Percentiles rank a stretch among this genome's conserved stretches.
phyloP scores from a whole-genome alignment of 2,113 vertebrate genomes.

The Callorhinus ursinus region DNA sequence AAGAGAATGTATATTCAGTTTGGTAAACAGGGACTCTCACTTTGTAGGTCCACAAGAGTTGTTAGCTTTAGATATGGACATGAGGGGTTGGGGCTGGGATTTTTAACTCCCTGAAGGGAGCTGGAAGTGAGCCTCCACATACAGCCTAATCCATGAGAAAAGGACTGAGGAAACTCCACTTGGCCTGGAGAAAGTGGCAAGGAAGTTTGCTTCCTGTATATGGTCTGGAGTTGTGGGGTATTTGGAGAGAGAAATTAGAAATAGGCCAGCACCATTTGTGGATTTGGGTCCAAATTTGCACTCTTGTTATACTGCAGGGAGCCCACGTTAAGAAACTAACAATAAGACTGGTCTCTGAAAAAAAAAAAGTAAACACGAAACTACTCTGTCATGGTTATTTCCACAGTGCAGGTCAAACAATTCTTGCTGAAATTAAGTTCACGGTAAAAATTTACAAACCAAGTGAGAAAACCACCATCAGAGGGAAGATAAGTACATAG shows the following conservation, averaged over 20 bases:
- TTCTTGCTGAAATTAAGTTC: conserved; percentile 55
- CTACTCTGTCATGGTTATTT: background rate
- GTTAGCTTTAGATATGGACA: background rate
- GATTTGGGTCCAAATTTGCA: background rate
- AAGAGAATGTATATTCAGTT: background rate
- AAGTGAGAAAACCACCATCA: background rate
- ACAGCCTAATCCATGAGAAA: background rate
- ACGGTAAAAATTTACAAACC: conserved; percentile 36
- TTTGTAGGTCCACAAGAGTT: background rate
- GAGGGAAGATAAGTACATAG: background rate
- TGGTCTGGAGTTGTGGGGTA: background rate
- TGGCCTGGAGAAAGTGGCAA: background rate
- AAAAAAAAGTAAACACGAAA: conserved; percentile 1
- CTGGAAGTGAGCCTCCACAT: background rate
- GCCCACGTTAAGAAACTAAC: conserved; percentile 3
- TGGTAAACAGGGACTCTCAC: background rate
- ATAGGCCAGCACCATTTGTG: background rate
- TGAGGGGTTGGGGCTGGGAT: background rate
- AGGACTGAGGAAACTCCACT: background rate
- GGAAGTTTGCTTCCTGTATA: background rate
- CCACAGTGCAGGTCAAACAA: background rate
- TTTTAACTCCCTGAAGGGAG: background rate
- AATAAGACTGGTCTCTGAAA: conserved; percentile 26
- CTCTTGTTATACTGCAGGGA: background rate
- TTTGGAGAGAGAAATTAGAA: background rate